phyloP scores from a whole-genome alignment of 2,888 invertebrate genomes.

The Eristalis pertinax region DNA sequence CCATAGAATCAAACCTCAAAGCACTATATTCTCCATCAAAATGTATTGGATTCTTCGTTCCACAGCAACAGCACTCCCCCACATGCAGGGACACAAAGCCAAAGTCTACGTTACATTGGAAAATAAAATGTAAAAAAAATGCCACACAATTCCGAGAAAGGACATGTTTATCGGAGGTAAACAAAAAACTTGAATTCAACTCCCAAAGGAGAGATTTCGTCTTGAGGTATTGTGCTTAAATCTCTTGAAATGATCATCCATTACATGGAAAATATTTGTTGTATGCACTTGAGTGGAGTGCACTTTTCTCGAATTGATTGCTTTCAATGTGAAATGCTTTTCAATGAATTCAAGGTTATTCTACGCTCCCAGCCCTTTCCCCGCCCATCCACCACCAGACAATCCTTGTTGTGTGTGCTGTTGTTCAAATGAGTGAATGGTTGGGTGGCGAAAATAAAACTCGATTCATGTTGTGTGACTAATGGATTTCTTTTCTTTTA shows the following conservation, averaged over 20 bases:
- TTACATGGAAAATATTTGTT: constrained; percentile 8
- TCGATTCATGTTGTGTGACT: no score
- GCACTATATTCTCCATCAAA: no score
- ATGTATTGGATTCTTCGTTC: no score
- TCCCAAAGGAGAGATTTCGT: not conserved
- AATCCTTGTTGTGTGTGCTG: not conserved
- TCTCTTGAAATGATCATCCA: constrained; percentile 4
- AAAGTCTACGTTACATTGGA: not conserved
- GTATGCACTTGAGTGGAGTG: constrained; percentile 16
- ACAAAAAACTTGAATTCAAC: not conserved
- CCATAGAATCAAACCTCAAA: no score
- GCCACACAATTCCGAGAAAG: not conserved
- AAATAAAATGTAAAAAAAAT: not conserved
- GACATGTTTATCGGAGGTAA: not conserved
- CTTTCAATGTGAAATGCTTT: not conserved
- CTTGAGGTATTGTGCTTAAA: not conserved
- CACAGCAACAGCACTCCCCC: not conserved
- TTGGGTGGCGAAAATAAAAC: no score
- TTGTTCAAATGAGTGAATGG: not conserved
- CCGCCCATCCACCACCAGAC: not conserved
- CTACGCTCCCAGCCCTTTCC: no score
- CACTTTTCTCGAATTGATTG: constrained; percentile 1
- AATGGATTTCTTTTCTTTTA: no score
- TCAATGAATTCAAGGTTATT: not conserved
- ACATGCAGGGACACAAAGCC: not conserved